These are phyloP conservation scores for Chlorodrepanis virens DNA, from an alignment of 2,113 vertebrate species.

Conservation along the genomic window DNA sequence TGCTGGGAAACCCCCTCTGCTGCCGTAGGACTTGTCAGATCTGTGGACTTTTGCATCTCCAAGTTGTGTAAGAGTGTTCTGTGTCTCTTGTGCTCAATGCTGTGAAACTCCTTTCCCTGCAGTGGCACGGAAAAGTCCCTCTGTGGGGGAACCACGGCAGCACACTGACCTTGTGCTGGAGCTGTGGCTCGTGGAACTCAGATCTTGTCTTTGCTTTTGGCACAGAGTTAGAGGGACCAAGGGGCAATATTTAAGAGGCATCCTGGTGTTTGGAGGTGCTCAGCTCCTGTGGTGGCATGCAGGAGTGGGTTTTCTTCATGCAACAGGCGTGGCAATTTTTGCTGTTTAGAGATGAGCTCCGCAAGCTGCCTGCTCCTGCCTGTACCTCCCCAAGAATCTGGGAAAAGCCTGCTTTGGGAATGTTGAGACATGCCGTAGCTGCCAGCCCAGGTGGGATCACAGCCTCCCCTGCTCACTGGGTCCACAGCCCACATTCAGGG, in stretches of 20 bases:
- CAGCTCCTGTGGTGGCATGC: neutral
- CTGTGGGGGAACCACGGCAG: neutral
- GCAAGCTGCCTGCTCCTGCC: neutral
- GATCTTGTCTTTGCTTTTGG: neutral
- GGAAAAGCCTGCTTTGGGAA: neutral
- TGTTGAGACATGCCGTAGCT: fast-evolving
- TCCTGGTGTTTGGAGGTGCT: neutral
- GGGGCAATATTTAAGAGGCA: neutral
- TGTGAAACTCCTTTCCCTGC: neutral
- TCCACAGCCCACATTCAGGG: neutral
- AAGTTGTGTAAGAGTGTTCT: slow-evolving; percentile 1
- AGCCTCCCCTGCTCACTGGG: neutral
- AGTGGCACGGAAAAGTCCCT: neutral
- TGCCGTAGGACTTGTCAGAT: neutral
- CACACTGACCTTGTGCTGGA: fast-evolving
- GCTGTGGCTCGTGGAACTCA: fast-evolving
- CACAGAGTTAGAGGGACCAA: no score
- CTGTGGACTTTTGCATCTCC: slow-evolving; percentile 3
- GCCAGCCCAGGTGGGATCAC: neutral
- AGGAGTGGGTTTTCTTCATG: neutral
- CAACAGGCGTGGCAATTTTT: neutral
- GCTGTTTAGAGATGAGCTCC: neutral
- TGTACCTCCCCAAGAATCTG: fast-evolving
- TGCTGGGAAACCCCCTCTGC: slow-evolving; percentile 24
- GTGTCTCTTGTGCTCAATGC: neutral